Evolutionary conservation across 2,113 vertebrate genomes (phyloP).

Genomic region (Chaetura pelagica): DNA sequence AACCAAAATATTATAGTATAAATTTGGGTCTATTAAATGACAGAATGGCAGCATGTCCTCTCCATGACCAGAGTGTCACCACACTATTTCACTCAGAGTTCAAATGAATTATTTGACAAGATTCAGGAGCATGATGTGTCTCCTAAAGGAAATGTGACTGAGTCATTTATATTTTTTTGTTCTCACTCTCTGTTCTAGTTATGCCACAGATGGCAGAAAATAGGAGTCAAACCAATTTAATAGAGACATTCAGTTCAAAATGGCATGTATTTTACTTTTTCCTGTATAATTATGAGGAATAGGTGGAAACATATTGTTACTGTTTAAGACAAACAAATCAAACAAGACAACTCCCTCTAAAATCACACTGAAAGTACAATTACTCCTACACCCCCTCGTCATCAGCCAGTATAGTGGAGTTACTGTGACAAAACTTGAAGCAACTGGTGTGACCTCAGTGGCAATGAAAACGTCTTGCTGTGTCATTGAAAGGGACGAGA

Average conservation of each 20-base stretch:
- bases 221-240: conserved; percentile 60
- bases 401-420: neutral
- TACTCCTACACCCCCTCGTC: neutral
- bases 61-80: neutral
- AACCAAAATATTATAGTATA: neutral
- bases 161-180: conserved; percentile 57
- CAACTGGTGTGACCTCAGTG: neutral
- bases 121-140: conserved; percentile 11
- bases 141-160: conserved; percentile 51
- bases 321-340: conserved; percentile 34
- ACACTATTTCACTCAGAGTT: neutral
- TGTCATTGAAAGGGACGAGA: neutral
- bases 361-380: conserved; percentile 32
- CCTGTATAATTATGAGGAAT: conserved; percentile 32
- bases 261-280: conserved; percentile 39
- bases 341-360: neutral
- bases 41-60: neutral
- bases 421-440: neutral
- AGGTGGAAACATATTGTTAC: conserved; percentile 37
- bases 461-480: neutral
- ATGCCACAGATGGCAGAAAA: conserved; percentile 59
- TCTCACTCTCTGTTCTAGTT: conserved; percentile 54
- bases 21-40: neutral
- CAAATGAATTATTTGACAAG: conserved; percentile 46
- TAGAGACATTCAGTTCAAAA: conserved; percentile 59